A percentile compares a stretch with the other conserved stretches of the same genome.
phyloP scores from a whole-genome alignment of 92 coral and sea anemone genomes.

The Umimayanthus kanabou region DNA sequence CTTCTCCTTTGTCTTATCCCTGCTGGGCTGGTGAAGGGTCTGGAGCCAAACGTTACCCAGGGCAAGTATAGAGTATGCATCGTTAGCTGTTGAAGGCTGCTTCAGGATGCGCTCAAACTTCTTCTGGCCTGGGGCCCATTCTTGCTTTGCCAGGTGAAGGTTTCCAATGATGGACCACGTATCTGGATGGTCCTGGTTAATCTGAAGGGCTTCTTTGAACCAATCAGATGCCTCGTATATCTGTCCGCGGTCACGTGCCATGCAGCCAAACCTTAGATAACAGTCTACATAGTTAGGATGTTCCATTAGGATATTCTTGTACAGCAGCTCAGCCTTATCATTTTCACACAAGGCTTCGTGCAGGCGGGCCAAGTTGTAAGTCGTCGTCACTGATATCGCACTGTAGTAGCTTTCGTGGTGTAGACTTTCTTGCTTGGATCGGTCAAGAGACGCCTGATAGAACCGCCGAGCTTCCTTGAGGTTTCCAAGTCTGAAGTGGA shows the following conservation, averaged over 20 bases:
- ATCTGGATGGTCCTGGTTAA: constrained; percentile 99
- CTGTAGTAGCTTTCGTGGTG: constrained; percentile 94
- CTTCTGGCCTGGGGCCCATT: constrained; percentile 99
- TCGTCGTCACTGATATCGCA: constrained; percentile 96
- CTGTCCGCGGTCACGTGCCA: constrained; percentile 99
- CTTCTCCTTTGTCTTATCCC: constrained; percentile 90
- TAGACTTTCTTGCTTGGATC: constrained; percentile 91
- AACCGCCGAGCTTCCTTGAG: constrained; percentile 97
- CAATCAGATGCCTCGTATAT: constrained; percentile 99
- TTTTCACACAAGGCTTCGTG: constrained; percentile 94
- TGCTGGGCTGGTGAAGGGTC: constrained; percentile 88
- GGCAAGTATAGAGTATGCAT: constrained; percentile 92
- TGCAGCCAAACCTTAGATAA: constrained; percentile 92
- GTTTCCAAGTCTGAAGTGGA: constrained; percentile 94
- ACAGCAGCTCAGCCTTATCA: constrained; percentile 90
- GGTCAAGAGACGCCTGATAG: constrained; percentile 90
- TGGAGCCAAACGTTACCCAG: constrained; percentile 98
- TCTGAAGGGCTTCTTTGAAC: constrained; percentile 98
- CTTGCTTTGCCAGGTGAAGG: constrained; percentile 98
- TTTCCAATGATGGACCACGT: constrained; percentile 99
- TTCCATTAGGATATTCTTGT: constrained; percentile 65
- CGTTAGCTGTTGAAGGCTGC: constrained; percentile 96
- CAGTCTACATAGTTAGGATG: constrained; percentile 99
- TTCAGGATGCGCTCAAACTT: constrained; percentile 97
- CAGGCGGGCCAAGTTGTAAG: constrained; percentile 94